phyloP scores from a whole-genome alignment of 2,113 vertebrate genomes.

The Callorhinus ursinus region DNA sequence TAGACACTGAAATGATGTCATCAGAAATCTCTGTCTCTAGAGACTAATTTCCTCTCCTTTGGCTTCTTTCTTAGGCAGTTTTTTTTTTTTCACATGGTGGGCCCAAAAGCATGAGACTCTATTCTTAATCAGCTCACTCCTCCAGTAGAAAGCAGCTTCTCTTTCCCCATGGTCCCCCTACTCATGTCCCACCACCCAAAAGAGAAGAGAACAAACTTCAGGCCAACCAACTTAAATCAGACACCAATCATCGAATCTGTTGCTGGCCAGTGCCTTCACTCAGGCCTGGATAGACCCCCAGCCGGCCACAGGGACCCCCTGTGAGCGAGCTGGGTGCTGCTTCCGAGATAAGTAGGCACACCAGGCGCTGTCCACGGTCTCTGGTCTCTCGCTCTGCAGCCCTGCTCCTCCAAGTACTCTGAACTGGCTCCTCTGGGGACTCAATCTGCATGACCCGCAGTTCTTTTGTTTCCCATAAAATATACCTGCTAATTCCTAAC shows the following conservation, averaged over 20 bases:
- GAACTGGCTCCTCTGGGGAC: rapidly evolving
- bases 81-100: background rate
- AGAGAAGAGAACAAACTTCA: background rate
- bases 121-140: too few species aligned
- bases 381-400: background rate
- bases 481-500: background rate
- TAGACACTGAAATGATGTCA: background rate
- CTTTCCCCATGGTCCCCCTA: background rate
- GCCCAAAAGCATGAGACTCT: rapidly evolving
- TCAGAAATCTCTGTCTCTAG: background rate
- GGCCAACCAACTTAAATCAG: background rate
- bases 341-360: background rate
- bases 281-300: background rate
- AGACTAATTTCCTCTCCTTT: background rate
- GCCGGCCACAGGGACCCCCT: background rate
- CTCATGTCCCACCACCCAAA: background rate
- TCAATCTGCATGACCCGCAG: background rate
- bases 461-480: background rate
- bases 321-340: background rate
- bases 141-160: background rate
- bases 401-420: background rate
- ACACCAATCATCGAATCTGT: background rate
- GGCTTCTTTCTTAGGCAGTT: background rate
- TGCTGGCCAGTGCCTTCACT: rapidly evolving
- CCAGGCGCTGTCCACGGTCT: rapidly evolving